Conservation (phyloP, 2,113 vertebrate species). For the Periophthalmodon schlosseri region DNA sequence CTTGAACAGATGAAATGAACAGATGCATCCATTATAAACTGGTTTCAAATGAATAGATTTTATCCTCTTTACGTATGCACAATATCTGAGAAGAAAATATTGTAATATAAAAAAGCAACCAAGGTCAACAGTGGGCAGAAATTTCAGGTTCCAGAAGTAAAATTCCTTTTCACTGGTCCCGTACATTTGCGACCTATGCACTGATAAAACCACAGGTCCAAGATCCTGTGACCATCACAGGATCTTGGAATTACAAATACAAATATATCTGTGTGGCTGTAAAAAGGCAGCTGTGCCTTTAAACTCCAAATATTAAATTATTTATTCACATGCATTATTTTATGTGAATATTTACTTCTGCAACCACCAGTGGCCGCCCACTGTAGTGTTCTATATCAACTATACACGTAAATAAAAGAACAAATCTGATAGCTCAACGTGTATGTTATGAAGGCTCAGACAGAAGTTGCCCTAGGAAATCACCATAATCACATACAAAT, state of each 20-base stretch:
- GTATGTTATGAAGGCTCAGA: slow-evolving; percentile 38
- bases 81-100: not conserved
- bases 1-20: not conserved
- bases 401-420: not conserved
- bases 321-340: not conserved
- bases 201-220: too few relatives aligned
- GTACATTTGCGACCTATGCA: too few relatives aligned
- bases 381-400: not conserved
- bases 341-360: not conserved
- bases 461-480: slow-evolving; percentile 66
- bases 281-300: too few relatives aligned
- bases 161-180: not conserved
- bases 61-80: not conserved
- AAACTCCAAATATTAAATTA: not conserved
- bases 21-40: not conserved
- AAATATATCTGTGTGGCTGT: too few relatives aligned
- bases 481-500: slow-evolving; percentile 68
- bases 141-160: not conserved
- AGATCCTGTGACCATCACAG: too few relatives aligned
- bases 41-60: not conserved
- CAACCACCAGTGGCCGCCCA: not conserved
- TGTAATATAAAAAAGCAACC: not conserved
- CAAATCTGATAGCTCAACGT: not conserved
- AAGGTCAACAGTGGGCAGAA: not conserved
- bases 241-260: too few relatives aligned